Evolutionary conservation across 2,888 invertebrate species (phyloP).

Genomic region (Lycocerus yunnanus): DNA sequence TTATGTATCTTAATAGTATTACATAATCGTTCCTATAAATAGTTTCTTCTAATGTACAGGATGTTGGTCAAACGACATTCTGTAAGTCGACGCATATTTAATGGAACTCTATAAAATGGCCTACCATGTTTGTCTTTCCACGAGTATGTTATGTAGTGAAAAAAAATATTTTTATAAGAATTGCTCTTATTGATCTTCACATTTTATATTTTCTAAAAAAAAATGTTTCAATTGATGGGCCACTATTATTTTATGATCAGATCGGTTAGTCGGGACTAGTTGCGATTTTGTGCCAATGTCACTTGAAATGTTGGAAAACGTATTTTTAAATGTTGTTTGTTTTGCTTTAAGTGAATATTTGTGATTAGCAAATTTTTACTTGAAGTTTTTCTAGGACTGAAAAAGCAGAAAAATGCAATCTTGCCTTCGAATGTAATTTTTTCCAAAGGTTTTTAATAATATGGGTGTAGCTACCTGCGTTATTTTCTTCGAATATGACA

Average conservation of each 20-base stretch:
- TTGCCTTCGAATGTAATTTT: slow-evolving; percentile 39
- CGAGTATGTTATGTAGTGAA: slow-evolving; percentile 38
- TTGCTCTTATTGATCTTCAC: slow-evolving; percentile 26
- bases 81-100: slow-evolving; percentile 13
- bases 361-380: slow-evolving; percentile 7
- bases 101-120: slow-evolving; percentile 41
- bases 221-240: not conserved
- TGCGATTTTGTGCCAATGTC: not conserved
- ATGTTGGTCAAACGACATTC: slow-evolving; percentile 14
- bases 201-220: slow-evolving; percentile 14
- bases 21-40: slow-evolving; percentile 22
- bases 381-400: slow-evolving; percentile 1
- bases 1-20: slow-evolving; percentile 16
- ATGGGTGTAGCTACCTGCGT: slow-evolving; percentile 8
- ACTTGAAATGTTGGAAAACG: not conserved
- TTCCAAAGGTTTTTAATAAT: slow-evolving; percentile 20
- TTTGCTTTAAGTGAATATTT: slow-evolving; percentile 4
- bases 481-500: not conserved
- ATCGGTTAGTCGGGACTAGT: not conserved
- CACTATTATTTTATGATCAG: not conserved
- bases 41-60: slow-evolving; percentile 14
- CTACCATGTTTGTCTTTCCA: slow-evolving; percentile 49
- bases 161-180: slow-evolving; percentile 43
- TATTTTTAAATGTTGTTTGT: not conserved
- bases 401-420: slow-evolving; percentile 37